Evolutionary conservation across 2,888 invertebrate species (phyloP).

Genomic region (Liodrosophila aerea): DNA sequence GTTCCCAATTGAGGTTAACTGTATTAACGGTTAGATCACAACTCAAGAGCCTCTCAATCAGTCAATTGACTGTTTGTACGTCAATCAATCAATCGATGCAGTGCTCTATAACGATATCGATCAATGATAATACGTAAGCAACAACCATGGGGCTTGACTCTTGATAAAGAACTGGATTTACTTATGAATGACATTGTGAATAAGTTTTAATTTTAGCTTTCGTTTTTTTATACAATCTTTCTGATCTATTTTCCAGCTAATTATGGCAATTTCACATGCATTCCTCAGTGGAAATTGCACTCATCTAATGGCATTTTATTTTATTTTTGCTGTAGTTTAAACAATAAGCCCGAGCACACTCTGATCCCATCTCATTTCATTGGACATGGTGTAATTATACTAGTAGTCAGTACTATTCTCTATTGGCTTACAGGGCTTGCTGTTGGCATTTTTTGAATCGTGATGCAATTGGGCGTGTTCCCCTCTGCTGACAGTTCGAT

Average conservation of each 20-base stretch:
- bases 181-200: not conserved
- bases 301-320: slow-evolving; percentile 24
- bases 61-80: slow-evolving; percentile 48
- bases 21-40: slow-evolving; percentile 48
- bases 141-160: slow-evolving; percentile 20
- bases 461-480: slow-evolving; percentile 59
- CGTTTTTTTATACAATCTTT: slow-evolving; percentile 6
- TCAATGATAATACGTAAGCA: slow-evolving; percentile 42
- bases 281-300: slow-evolving; percentile 44
- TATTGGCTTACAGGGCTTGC: not conserved
- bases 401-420: not conserved
- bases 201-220: not conserved
- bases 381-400: slow-evolving; percentile 28
- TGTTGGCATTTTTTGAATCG: slow-evolving; percentile 20
- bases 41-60: slow-evolving; percentile 57
- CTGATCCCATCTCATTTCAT: slow-evolving; percentile 10
- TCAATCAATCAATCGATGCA: slow-evolving; percentile 41
- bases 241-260: slow-evolving; percentile 16
- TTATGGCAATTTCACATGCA: slow-evolving; percentile 51
- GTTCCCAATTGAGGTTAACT: slow-evolving; percentile 59
- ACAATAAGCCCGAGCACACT: slow-evolving; percentile 1
- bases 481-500: slow-evolving; percentile 39
- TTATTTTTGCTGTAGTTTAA: not conserved
- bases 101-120: slow-evolving; percentile 4
- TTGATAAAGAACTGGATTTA: not conserved